Base-by-base conservation (phyloP, 2,888 invertebrate genomes). In the Acholoe squamosa region DNA sequence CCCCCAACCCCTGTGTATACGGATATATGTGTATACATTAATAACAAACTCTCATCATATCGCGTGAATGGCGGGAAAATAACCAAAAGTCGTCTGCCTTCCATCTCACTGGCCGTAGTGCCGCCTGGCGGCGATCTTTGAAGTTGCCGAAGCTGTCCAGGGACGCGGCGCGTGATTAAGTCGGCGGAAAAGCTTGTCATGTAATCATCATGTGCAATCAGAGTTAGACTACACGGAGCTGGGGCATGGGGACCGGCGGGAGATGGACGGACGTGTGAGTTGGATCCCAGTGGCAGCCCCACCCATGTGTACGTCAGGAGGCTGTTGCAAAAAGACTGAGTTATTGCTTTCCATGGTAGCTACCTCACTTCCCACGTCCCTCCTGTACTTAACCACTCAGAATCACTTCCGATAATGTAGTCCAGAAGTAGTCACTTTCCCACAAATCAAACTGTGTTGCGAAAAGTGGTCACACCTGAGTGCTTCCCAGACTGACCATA, bases 151-250 rank as follows among this genome's bases (percentile, higher is more conserved):
- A 0, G 67, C 31, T 28, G 89, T 89, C 34, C 5, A 1, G 67
- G 67, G 56, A 34, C 67, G 34, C 0, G 43, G 43, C 22, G 3
- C 25, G 67, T 71, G 51, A 76, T 71, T 56, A 89, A 71, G 67
- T 71, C 89, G 25, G 52, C 43, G 31, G 71, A n/a, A 12, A 31
- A 25, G 33, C 33, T 43, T 25, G 80, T 19, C 80, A 34, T 33
- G 80, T 80, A 80, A 80, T 80, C 80, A 80, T 33, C 34, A 16
- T 43, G 80, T 80, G 80, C 25, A 22, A 80, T 43, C 80, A 43
- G 80, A 76, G 16, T 16, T 43, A 43, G 43, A 43, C 43, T 7
- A 43, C 43, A 43, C 43, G 43, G 61, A 14, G 61, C 12, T 19
- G 3, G 61, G 61, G 61, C 14, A 61, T 7, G 14, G 22, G 61